Conservation (phyloP, 2,113 vertebrate genomes). For the Galeopterus variegatus region DNA sequence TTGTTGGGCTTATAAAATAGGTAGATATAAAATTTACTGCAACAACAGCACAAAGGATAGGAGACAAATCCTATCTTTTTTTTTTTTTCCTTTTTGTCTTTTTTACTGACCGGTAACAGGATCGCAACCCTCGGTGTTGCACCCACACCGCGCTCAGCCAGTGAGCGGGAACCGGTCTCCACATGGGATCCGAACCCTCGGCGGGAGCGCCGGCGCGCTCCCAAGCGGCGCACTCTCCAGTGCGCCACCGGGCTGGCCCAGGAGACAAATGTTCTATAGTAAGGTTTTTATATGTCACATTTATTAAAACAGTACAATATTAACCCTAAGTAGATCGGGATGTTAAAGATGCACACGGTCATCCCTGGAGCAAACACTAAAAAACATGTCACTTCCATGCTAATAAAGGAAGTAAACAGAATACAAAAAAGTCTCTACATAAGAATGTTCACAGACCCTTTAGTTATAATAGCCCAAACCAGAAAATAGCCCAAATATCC, state of each 20-base stretch:
- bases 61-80: too few species aligned
- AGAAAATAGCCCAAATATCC: background rate
- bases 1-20: background rate
- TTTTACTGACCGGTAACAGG: too few species aligned
- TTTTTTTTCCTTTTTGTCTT: too few species aligned
- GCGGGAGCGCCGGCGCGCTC: too few species aligned
- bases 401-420: background rate
- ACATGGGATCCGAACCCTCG: too few species aligned
- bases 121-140: too few species aligned
- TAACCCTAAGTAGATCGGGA: background rate
- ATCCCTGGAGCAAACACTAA: background rate
- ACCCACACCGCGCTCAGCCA: too few species aligned
- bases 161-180: too few species aligned
- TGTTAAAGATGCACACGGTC: background rate
- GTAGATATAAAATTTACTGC: background rate
- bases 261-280: background rate
- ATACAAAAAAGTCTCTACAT: background rate
- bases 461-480: background rate
- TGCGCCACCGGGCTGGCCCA: too few species aligned
- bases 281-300: background rate
- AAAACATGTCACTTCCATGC: background rate
- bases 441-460: background rate
- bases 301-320: background rate
- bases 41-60: background rate
- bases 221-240: too few species aligned